phyloP scores from a whole-genome alignment of 2,113 vertebrate genomes.

The Oreochromis tanganicae region DNA sequence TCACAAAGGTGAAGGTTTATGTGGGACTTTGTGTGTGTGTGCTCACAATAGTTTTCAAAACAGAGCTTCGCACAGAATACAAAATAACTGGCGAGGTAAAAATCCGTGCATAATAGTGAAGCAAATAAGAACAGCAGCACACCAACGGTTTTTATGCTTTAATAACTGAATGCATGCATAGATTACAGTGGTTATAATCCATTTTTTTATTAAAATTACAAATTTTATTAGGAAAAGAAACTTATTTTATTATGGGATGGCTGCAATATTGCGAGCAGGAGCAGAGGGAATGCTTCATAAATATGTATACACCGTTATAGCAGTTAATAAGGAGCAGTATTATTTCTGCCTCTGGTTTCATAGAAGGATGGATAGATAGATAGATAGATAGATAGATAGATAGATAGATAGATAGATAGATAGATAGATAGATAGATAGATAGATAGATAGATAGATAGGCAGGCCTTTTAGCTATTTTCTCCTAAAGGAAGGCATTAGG shows the following conservation, averaged over 20 bases:
- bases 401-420: background rate
- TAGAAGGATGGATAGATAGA: background rate
- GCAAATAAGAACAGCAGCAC: background rate
- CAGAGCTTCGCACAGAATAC: background rate
- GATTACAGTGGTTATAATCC: constrained; percentile 1
- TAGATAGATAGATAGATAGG: background rate
- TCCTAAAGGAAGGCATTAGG: too few relatives aligned
- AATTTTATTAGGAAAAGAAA: constrained; percentile 5
- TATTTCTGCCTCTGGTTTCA: background rate
- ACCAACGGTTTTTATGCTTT: background rate
- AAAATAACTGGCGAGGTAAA: background rate
- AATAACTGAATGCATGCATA: background rate
- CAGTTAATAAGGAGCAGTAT: constrained; percentile 24
- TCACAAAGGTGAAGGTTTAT: background rate
- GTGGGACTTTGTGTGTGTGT: background rate
- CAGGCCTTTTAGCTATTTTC: too few relatives aligned
- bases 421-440: background rate
- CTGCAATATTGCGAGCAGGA: background rate
- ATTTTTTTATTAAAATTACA: background rate
- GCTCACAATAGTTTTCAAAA: background rate
- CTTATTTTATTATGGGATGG: background rate
- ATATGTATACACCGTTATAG: constrained; percentile 31
- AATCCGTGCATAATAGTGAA: background rate
- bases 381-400: background rate
- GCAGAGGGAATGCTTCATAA: constrained; percentile 19